A percentile compares a stretch with the other conserved stretches of the same genome.
Conservation (phyloP, 2,113 vertebrate species). For the Callionymus lyra region DNA sequence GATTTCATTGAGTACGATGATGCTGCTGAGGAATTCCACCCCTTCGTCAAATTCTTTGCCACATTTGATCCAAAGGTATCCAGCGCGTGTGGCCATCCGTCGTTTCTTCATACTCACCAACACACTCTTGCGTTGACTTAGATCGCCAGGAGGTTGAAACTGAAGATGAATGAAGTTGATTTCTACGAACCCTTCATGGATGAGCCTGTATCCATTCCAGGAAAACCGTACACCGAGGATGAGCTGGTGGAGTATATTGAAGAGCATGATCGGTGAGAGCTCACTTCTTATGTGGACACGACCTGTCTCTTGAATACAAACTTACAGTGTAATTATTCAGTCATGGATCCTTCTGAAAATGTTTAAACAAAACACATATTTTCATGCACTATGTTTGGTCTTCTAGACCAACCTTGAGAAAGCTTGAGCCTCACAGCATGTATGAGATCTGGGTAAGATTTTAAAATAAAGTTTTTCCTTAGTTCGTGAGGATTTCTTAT, state of each 20-base stretch:
- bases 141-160: conserved; percentile 81
- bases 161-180: conserved; percentile 83
- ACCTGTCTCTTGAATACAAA: no score
- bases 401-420: conserved; percentile 81
- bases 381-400: no score
- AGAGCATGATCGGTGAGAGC: conserved; percentile 73
- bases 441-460: conserved; percentile 89
- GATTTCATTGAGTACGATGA: conserved; percentile 82
- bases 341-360: not conserved
- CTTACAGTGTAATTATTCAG: no score
- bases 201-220: conserved; percentile 74
- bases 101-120: not conserved
- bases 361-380: conserved; percentile 1
- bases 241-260: conserved; percentile 80
- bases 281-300: not conserved
- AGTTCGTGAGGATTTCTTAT: not conserved
- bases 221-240: conserved; percentile 76
- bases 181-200: conserved; percentile 90
- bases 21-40: conserved; percentile 85
- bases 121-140: conserved; percentile 23
- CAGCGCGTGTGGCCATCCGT: not conserved
- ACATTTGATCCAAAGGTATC: conserved; percentile 84
- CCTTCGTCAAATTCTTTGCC: conserved; percentile 85
- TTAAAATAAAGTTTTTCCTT: no score
- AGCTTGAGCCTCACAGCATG: conserved; percentile 84